Base-by-base conservation (phyloP, 2,113 vertebrate genomes). In the Scartelaos histophorus region DNA sequence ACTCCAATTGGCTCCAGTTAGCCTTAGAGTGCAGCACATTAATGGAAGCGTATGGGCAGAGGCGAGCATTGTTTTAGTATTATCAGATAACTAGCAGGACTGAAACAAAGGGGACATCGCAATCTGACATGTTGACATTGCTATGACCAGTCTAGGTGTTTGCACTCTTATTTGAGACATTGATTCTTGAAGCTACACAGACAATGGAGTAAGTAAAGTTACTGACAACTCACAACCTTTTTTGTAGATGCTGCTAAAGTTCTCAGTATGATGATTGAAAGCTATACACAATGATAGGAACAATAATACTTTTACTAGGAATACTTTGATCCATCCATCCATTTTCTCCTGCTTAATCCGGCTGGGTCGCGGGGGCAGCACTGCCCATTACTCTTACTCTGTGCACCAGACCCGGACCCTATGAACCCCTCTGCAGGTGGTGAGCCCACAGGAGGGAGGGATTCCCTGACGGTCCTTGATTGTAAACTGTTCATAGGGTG, bases 1-100 rank as follows among this genome's bases (percentile, higher is more conserved):
- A 94, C 96, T 95, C 94, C 94, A 96, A 98, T 96, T 97, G 95
- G 95, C 94, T 96, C 95, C 94, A 95, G 94, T 95, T 90, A 88
- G 86, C 93, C 95, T 95, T 95, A 96, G 95, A 97, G 95, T 94
- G 93, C 95, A 93, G 92, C 90, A 95, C 93, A 94, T 91, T 90
- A 91, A 88, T 82, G 80, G 76, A 80, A 89, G 86, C 89, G 91
- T 89, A 90, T 87, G 87, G 93, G 93, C 76, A 65, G 56, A 80
- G 74, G 73, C 67, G 76, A 77, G 80, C 83, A 67, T 85, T 68
- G 85, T 82, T 79, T 89, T 78, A 43, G 81, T 87, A 75, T 78
- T 78, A 66, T 69, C 70, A 87, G 82, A 90, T 89, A 87, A 58
- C 82, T 82, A 71, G 82, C 38, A 70, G 73, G 81, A 81, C 66